Conservation (phyloP, 2,113 vertebrate species). For the Menura novaehollandiae region DNA sequence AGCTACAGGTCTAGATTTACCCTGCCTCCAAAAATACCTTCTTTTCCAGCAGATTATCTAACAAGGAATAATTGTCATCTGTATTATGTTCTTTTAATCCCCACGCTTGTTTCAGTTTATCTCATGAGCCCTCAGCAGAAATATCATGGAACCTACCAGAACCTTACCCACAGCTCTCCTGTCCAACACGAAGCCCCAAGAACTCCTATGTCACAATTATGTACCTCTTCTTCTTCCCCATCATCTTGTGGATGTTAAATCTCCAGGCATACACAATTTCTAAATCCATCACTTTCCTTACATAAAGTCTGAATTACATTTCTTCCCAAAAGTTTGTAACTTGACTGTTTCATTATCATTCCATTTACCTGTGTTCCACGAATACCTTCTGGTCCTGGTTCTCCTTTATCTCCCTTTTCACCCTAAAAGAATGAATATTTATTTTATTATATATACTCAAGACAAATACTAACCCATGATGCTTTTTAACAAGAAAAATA, state of each 20-base stretch:
- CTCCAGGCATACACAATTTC: background rate
- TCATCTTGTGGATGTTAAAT: background rate
- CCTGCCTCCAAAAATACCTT: background rate
- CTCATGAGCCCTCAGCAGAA: background rate
- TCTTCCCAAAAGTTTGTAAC: background rate
- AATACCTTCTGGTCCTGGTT: conserved; percentile 67
- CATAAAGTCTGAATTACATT: background rate
- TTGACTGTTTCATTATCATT: background rate
- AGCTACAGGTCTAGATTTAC: background rate
- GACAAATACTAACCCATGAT: background rate
- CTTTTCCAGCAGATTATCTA: background rate
- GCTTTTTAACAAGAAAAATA: background rate
- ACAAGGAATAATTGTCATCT: background rate
- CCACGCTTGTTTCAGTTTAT: background rate
- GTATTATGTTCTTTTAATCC: background rate
- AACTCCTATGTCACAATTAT: background rate
- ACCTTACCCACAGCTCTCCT: background rate
- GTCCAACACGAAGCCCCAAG: background rate
- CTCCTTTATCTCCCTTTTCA: conserved; percentile 75
- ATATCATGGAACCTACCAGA: background rate
- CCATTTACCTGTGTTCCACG: conserved; percentile 71
- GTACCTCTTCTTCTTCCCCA: background rate
- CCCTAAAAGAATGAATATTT: conserved; percentile 66
- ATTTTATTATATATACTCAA: background rate
- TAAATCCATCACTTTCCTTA: background rate